Conservation (phyloP, 1,140 invertebrate species). For the Cydia strobilella region DNA sequence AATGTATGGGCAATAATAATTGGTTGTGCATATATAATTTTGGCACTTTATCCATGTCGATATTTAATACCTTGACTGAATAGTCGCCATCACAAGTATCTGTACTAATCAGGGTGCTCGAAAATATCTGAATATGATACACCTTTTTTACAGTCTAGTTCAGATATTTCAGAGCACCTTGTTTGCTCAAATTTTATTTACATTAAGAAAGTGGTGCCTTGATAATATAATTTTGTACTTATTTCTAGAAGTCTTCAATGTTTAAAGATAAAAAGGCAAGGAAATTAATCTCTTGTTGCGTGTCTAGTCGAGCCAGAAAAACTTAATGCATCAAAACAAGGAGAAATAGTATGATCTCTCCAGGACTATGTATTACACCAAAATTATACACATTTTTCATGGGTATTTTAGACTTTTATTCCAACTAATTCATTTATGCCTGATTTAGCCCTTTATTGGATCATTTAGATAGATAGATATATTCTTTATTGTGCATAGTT, state of each 20-base stretch:
- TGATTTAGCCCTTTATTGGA: no score
- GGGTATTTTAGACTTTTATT: slow-evolving; percentile 14
- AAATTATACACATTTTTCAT: slow-evolving; percentile 45
- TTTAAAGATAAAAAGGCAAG: background rate
- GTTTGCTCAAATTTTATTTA: background rate
- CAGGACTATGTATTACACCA: slow-evolving; percentile 46
- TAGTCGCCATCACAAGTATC: no score
- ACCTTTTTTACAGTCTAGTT: no score
- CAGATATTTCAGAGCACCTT: no score
- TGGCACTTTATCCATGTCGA: no score
- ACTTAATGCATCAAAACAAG: slow-evolving; percentile 22
- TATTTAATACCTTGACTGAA: no score
- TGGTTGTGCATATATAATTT: no score
- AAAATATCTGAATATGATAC: no score
- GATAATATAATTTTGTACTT: background rate
- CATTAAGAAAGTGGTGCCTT: background rate
- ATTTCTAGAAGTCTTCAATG: background rate
- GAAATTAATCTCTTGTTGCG: slow-evolving; percentile 4
- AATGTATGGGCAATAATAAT: no score
- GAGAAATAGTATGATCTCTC: slow-evolving; percentile 44
- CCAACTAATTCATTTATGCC: background rate
- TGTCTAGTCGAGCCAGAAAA: slow-evolving; percentile 15
- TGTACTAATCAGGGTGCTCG: no score
- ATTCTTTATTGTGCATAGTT: no score
- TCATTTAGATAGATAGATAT: no score